Percentiles rank a stretch among this genome's conserved stretches.
Evolutionary conservation across 1,140 invertebrate species (phyloP).

Genomic region (Drosophila seguyi): DNA sequence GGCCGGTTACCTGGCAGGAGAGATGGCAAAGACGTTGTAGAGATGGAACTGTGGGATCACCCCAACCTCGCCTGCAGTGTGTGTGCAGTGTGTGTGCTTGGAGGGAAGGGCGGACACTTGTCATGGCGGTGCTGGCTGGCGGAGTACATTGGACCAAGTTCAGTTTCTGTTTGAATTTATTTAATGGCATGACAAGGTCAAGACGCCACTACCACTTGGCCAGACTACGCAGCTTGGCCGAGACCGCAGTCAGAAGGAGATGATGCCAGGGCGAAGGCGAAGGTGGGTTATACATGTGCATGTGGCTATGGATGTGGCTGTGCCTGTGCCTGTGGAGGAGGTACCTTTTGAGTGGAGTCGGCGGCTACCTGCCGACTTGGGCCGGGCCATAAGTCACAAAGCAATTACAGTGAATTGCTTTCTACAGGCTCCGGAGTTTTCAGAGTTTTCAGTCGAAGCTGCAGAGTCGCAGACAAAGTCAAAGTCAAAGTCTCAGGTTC

Average conservation of each 20-base stretch:
- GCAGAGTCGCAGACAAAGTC: neutral
- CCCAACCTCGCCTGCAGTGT: no score
- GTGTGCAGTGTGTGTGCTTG: no score
- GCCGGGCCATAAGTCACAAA: conserved; percentile 84
- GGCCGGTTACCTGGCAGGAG: neutral
- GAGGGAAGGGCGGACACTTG: conserved; percentile 66
- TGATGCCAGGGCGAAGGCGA: neutral
- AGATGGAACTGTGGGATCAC: conserved; percentile 25
- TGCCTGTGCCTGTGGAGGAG: conserved; percentile 6
- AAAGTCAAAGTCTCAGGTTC: conserved; percentile 13
- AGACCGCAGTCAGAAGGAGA: conserved; percentile 1
- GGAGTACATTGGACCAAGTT: conserved; percentile 58
- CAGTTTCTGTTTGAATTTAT: conserved; percentile 80
- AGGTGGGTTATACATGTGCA: neutral
- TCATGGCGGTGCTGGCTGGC: conserved; percentile 48
- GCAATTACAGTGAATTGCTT: conserved; percentile 84
- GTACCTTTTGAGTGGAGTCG: conserved; percentile 35
- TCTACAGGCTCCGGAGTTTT: conserved; percentile 69
- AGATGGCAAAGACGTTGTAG: conserved; percentile 1
- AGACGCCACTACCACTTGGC: conserved; percentile 68
- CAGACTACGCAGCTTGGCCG: conserved; percentile 33
- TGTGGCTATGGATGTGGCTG: neutral
- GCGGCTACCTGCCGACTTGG: conserved; percentile 68
- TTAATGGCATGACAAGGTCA: conserved; percentile 83
- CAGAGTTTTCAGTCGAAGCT: no score